Evolutionary conservation across 2,888 invertebrate genomes (phyloP).

Genomic region (Xanthostigma xanthostigma): DNA sequence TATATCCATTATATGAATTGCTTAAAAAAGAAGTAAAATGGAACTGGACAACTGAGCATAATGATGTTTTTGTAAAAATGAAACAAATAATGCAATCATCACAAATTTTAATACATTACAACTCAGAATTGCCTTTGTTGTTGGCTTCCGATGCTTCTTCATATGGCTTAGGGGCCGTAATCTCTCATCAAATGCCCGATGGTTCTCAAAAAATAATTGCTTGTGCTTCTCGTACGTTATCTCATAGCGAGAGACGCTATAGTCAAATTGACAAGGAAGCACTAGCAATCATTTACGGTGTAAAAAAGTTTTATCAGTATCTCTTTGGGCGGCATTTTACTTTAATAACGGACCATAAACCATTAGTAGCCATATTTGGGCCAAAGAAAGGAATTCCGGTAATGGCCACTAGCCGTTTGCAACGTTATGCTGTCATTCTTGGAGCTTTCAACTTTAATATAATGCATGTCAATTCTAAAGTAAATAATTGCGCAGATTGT

Average conservation of each 20-base stretch:
- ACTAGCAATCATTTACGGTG: slow-evolving; percentile 20
- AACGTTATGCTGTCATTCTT: slow-evolving; percentile 13
- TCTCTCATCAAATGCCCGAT: slow-evolving; percentile 16
- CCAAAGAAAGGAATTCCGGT: slow-evolving; percentile 18
- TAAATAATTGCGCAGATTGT: slow-evolving; percentile 14
- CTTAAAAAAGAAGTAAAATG: slow-evolving; percentile 9
- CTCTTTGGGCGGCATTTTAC: slow-evolving; percentile 21
- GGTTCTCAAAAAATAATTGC: slow-evolving; percentile 20
- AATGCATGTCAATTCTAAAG: slow-evolving; percentile 10
- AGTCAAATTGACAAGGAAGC: slow-evolving; percentile 17
- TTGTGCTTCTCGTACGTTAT: slow-evolving; percentile 18
- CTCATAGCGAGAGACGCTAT: slow-evolving; percentile 13
- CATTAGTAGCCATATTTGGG: slow-evolving; percentile 18
- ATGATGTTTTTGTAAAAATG: no score
- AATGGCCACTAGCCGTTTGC: slow-evolving; percentile 18
- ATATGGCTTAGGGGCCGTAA: slow-evolving; percentile 17
- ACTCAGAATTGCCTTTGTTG: no score
- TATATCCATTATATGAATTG: slow-evolving; percentile 8
- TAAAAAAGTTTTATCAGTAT: slow-evolving; percentile 22
- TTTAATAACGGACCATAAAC: slow-evolving; percentile 20
- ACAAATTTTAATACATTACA: no score
- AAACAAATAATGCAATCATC: no score
- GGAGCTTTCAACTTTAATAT: slow-evolving; percentile 14
- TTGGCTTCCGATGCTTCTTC: no score
- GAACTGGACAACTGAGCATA: no score